These are phyloP conservation scores for Drosophila testacea DNA, from an alignment of 2,888 invertebrate genomes.

Conservation along the genomic window DNA sequence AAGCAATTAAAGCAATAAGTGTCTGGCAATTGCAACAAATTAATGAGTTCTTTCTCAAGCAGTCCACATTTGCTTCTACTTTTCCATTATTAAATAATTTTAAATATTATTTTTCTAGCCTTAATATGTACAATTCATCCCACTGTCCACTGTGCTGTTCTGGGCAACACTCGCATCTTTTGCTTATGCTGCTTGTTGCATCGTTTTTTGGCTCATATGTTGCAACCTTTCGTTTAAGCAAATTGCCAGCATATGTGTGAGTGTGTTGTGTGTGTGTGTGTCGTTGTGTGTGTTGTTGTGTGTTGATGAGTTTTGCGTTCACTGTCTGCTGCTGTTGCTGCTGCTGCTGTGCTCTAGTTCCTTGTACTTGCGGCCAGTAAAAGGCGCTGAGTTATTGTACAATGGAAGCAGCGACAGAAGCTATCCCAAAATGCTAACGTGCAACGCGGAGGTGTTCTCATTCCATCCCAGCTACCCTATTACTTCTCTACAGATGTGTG, in stretches of 20 bases:
- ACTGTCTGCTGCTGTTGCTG: slow-evolving; percentile 2
- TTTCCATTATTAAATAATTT: neutral
- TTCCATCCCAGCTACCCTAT: slow-evolving; percentile 8
- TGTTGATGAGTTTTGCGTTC: slow-evolving; percentile 54
- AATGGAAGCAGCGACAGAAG: slow-evolving; percentile 31
- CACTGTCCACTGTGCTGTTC: slow-evolving; percentile 24
- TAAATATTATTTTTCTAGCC: neutral
- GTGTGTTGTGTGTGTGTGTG: slow-evolving; percentile 9
- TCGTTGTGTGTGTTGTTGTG: neutral
- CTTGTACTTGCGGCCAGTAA: slow-evolving; percentile 55
- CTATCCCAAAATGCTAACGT: slow-evolving; percentile 48
- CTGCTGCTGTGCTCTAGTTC: slow-evolving; percentile 14
- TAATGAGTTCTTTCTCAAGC: neutral
- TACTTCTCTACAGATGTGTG: neutral
- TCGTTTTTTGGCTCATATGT: slow-evolving; percentile 64
- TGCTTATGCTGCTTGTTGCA: slow-evolving; percentile 45
- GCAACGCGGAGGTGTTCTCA: slow-evolving; percentile 39
- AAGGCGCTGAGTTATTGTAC: slow-evolving; percentile 60
- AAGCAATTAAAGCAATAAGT: too few species aligned
- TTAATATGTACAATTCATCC: neutral
- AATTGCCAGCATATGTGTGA: slow-evolving; percentile 60
- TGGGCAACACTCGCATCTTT: slow-evolving; percentile 27
- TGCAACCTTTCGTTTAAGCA: slow-evolving; percentile 72
- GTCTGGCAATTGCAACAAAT: too few species aligned
- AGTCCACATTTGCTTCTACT: neutral